These are phyloP conservation scores for Nemoura dubitans DNA, from an alignment of 2,888 invertebrate species.

Conservation along the genomic window DNA sequence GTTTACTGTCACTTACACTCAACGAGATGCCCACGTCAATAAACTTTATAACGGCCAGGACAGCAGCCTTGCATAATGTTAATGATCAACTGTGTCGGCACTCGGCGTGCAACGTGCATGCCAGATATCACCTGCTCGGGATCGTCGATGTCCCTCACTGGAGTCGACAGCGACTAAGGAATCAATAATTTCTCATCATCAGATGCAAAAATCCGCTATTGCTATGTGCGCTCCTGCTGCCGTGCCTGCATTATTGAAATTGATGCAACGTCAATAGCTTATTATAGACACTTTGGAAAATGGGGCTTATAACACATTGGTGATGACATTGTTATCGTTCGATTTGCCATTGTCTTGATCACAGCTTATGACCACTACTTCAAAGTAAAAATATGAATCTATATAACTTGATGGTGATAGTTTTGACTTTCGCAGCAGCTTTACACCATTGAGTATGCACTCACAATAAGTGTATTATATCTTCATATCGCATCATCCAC, in stretches of 20 bases:
- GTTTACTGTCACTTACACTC: conserved; percentile 45
- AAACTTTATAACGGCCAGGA: conserved; percentile 15
- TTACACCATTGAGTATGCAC: no score
- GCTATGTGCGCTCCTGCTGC: neutral
- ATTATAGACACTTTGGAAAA: neutral
- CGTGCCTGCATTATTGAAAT: neutral
- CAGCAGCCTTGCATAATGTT: conserved; percentile 33
- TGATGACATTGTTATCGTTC: neutral
- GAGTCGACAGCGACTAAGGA: neutral
- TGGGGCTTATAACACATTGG: neutral
- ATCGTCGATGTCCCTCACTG: neutral
- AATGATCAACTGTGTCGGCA: conserved; percentile 27
- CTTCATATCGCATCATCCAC: no score
- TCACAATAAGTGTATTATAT: no score
- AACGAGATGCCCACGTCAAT: conserved; percentile 36
- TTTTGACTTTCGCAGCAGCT: no score
- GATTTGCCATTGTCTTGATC: neutral
- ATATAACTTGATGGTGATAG: no score
- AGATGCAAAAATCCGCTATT: neutral
- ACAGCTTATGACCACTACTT: no score
- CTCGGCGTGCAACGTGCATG: neutral
- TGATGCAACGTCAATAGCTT: neutral
- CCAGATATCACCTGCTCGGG: conserved; percentile 17
- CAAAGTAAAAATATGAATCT: no score
- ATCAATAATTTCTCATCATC: conserved; percentile 12